Percentiles rank a stretch among this genome's conserved stretches.
These are phyloP conservation scores for Meteorus sp. DNA, from an alignment of 1,140 invertebrate genomes.

Conservation along the genomic window DNA sequence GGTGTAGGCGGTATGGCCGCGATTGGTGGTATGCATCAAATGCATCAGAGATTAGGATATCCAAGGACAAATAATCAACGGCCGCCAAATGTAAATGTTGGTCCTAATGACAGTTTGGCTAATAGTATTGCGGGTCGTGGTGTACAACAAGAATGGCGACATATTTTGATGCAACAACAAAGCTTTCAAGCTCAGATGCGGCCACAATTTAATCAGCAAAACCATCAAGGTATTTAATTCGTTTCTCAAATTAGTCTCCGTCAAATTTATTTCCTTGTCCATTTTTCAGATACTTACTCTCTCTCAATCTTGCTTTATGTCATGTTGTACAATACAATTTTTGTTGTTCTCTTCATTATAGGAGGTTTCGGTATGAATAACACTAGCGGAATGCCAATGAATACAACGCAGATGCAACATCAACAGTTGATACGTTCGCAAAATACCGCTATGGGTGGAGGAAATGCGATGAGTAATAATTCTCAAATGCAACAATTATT, in stretches of 20 bases:
- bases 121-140: conserved; percentile 51
- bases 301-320: too few relatives aligned
- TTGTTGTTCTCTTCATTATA: conserved; percentile 22
- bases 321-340: conserved; percentile 38
- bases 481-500: conserved; percentile 61
- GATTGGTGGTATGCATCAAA: conserved; percentile 59
- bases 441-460: conserved; percentile 46
- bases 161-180: conserved; percentile 70
- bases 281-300: too few relatives aligned
- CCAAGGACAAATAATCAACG: conserved; percentile 58
- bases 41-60: conserved; percentile 59
- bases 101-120: conserved; percentile 49
- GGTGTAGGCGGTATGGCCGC: conserved; percentile 34
- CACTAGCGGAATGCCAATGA: conserved; percentile 61
- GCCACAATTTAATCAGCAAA: conserved; percentile 66
- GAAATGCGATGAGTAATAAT: conserved; percentile 48
- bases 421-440: conserved; percentile 58
- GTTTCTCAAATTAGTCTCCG: too few relatives aligned
- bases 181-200: conserved; percentile 63
- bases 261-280: too few relatives aligned
- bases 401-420: conserved; percentile 60
- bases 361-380: conserved; percentile 54
- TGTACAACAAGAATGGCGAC: conserved; percentile 66
- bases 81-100: conserved; percentile 63
- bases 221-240: conserved; percentile 71